Evolutionary conservation across 2,888 invertebrate genomes (phyloP).

Genomic region (Yponomeuta malinellus): DNA sequence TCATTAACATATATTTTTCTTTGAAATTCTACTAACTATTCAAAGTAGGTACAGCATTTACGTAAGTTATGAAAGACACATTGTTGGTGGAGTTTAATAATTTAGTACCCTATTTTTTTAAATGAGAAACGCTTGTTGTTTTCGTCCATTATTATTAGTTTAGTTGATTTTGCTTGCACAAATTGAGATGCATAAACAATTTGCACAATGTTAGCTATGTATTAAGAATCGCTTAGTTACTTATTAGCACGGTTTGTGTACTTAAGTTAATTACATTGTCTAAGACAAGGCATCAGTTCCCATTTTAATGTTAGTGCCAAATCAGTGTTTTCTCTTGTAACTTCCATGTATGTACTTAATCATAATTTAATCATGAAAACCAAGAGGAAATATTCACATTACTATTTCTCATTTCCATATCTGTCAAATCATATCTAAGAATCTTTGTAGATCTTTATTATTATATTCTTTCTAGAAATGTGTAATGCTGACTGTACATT

Average conservation of each 20-base stretch:
- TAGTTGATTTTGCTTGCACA: background rate
- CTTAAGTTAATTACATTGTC: background rate
- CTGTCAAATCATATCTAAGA: slow-evolving; percentile 10
- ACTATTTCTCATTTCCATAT: slow-evolving; percentile 7
- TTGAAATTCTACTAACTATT: background rate
- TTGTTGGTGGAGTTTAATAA: background rate
- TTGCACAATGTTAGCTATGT: background rate
- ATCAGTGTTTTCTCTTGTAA: background rate
- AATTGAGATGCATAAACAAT: background rate
- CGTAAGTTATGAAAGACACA: background rate
- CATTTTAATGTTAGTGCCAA: slow-evolving; percentile 8
- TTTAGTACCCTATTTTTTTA: background rate
- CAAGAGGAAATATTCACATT: background rate
- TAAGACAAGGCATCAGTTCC: background rate
- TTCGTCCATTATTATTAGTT: slow-evolving; percentile 11
- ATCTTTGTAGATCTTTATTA: background rate
- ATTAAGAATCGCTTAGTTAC: slow-evolving; percentile 5
- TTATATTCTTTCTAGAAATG: background rate
- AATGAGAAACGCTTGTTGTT: slow-evolving; percentile 1
- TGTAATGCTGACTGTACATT: slow-evolving; percentile 8
- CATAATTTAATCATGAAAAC: background rate
- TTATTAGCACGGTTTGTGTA: background rate
- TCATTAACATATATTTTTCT: background rate
- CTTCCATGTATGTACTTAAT: slow-evolving; percentile 5
- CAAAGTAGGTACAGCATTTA: background rate